Evolutionary conservation across 2,888 invertebrate species (phyloP).

Genomic region (Oscheius sp.): DNA sequence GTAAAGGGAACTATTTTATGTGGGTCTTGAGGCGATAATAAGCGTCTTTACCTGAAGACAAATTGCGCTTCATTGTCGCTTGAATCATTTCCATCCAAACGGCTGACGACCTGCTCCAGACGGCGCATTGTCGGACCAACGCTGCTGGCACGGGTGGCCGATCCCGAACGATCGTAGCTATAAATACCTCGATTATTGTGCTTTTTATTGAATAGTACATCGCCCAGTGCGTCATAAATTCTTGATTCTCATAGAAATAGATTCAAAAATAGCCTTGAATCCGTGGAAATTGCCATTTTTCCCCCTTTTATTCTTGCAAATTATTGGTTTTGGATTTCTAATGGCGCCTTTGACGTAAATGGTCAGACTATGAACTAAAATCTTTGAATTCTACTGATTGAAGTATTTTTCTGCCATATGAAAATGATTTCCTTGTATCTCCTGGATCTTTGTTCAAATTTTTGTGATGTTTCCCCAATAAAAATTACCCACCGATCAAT

Average conservation of each 20-base stretch:
- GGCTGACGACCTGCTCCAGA: conserved; percentile 54
- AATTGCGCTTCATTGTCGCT: conserved; percentile 56
- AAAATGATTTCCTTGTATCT: neutral
- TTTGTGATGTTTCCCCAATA: neutral
- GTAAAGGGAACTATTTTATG: too few relatives aligned
- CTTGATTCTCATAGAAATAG: too few relatives aligned
- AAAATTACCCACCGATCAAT: conserved; percentile 28
- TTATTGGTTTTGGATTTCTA: neutral
- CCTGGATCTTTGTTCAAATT: too few relatives aligned
- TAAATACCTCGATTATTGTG: too few relatives aligned
- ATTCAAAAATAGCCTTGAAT: too few relatives aligned
- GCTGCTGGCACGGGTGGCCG: conserved; percentile 51
- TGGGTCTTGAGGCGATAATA: neutral
- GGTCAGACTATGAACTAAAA: neutral
- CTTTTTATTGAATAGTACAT: too few relatives aligned
- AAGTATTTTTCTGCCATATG: neutral
- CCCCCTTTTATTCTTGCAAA: neutral
- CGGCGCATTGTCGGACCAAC: conserved; percentile 56
- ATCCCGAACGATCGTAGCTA: conserved; percentile 40
- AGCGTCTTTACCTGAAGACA: conserved; percentile 48
- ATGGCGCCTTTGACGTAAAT: too few relatives aligned
- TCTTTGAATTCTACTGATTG: neutral
- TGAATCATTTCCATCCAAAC: conserved; percentile 42
- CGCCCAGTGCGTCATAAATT: too few relatives aligned
- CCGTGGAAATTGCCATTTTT: too few relatives aligned